These are phyloP conservation scores for Blomia tropicalis DNA, from an alignment of 2,888 invertebrate species.

Conservation along the genomic window DNA sequence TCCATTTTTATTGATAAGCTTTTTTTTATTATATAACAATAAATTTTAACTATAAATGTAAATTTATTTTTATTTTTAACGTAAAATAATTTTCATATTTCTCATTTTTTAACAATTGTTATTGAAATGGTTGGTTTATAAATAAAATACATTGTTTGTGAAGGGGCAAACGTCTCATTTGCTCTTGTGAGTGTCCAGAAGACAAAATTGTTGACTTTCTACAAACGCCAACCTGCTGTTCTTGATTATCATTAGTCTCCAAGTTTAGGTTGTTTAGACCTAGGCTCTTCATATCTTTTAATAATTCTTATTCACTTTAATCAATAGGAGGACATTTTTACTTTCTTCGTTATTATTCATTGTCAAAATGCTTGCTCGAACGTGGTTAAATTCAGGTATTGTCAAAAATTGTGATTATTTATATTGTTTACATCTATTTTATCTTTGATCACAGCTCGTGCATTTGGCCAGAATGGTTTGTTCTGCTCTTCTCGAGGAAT, in stretches of 20 bases:
- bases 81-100: neutral
- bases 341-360: neutral
- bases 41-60: neutral
- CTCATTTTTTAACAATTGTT: neutral
- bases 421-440: neutral
- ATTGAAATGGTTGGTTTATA: neutral
- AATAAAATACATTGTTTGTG: neutral
- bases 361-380: conserved; percentile 13
- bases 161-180: neutral
- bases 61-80: neutral
- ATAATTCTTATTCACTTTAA: too few relatives aligned
- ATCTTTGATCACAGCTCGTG: neutral
- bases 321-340: too few relatives aligned
- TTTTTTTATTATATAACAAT: too few relatives aligned
- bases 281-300: too few relatives aligned
- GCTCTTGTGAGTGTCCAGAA: neutral
- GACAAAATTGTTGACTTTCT: neutral
- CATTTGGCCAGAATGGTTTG: neutral
- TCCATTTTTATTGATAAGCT: too few relatives aligned
- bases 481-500: neutral
- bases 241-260: too few relatives aligned
- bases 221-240: neutral
- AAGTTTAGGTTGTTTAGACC: neutral
- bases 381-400: too few relatives aligned
- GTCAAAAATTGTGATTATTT: neutral